Base-by-base conservation (phyloP, 2,113 vertebrate species). In the Synchiropus splendidus region DNA sequence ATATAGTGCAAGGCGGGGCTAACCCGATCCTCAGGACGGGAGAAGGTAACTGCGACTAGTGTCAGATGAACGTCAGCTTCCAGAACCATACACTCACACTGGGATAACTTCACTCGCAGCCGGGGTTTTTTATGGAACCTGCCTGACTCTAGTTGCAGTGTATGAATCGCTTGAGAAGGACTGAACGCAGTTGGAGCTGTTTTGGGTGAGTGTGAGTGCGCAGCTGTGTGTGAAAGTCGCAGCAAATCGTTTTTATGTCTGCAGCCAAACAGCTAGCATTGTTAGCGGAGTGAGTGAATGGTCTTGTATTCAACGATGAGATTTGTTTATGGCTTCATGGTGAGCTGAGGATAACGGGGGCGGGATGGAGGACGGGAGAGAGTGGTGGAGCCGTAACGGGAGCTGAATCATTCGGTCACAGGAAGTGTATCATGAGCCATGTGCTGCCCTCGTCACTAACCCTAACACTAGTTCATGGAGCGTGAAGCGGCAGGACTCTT, bases 121-220 rank as follows among this genome's bases (percentile, higher is more conserved):
- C 51, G 48, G 50, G 47, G 47, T 55, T 33, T 48, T 17, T 5
- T 27, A 10, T 6, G 36, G 30, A 45, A 43, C 18, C 47, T 18
- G 21, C 21, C 8, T 27, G 21, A 27, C 21, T 5, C 21, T 5
- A 8, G 21, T 4, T 4, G 4, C 21, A 8, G 21, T 27, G 21
- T 5, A 8, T 5, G 21, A 8, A 8, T 27, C 21, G 4, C 8
- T 8, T 27, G 21, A 5, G 21, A 8, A 27, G 21, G 21, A 27
- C 4, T 8, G 4, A 8, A 4, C 4, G 21, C 21, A 27, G 21
- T 27, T 27, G 11, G n/a, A 12, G 10, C 34, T 47, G 10, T 30
- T 39, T 46, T 37, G 18, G 79, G 79, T 81, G 65, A 79, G 79
- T 75, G 17, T 61, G 58, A 44, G 44, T 70, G 59, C 79, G 74